Percentiles rank a stretch among this genome's conserved stretches.
Conservation (phyloP, 2,797 vertebrate genomes). For the Lithobates pipiens region DNA sequence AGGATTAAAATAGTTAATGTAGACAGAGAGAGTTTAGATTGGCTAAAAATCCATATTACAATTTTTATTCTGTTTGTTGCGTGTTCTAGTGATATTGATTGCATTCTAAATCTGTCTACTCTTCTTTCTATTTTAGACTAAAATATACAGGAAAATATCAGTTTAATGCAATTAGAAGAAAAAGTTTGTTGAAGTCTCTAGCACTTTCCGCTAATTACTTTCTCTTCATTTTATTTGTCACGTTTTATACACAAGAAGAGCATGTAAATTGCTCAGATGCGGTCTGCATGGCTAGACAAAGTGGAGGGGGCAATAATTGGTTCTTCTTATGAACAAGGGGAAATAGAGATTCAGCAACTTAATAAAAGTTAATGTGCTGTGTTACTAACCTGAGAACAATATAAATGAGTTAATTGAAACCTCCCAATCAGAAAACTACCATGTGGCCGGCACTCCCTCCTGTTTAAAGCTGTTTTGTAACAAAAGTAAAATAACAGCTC, state of each 20-base stretch:
- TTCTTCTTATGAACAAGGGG: slow-evolving; percentile 33
- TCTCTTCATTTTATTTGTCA: slow-evolving; percentile 27
- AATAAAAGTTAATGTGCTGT: slow-evolving; percentile 61
- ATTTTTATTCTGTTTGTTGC: no score
- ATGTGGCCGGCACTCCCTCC: slow-evolving; percentile 36
- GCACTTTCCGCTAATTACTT: slow-evolving; percentile 25
- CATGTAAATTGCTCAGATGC: slow-evolving; percentile 27
- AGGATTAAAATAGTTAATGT: no score
- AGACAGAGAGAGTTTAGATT: no score
- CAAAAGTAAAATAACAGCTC: neutral
- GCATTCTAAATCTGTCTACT: neutral
- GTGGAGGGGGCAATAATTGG: slow-evolving; percentile 40
- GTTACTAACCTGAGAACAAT: slow-evolving; percentile 47
- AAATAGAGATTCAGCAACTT: slow-evolving; percentile 47
- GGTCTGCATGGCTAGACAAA: slow-evolving; percentile 39
- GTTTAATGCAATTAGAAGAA: neutral
- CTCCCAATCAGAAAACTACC: slow-evolving; percentile 44
- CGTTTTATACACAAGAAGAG: slow-evolving; percentile 8
- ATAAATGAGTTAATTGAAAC: slow-evolving; percentile 57
- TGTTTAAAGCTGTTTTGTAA: slow-evolving; percentile 26
- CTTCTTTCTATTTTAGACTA: neutral
- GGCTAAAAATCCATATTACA: no score
- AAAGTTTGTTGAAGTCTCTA: neutral
- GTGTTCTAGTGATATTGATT: neutral
- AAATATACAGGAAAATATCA: neutral